These are phyloP conservation scores for Cyprinus carpio DNA, from an alignment of 2,113 vertebrate genomes.

Conservation along the genomic window DNA sequence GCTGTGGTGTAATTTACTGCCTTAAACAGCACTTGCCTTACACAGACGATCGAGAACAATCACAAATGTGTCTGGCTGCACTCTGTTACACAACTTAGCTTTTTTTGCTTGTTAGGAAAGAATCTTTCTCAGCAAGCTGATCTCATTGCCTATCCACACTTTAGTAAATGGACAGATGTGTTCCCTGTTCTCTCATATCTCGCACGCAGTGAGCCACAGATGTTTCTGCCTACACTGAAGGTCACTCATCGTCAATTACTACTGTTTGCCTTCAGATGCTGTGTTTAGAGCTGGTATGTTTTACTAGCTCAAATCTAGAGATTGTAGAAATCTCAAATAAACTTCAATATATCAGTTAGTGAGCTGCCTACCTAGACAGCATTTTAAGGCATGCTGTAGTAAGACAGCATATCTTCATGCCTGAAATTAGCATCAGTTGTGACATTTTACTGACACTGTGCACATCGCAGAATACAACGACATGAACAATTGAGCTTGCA, in stretches of 20 bases:
- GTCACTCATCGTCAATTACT: constrained; percentile 53
- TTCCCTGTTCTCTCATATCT: constrained; percentile 28
- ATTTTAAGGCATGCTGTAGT: not conserved
- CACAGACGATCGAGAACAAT: not conserved
- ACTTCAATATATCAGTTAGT: not conserved
- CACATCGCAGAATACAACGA: not conserved
- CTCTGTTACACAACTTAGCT: not conserved
- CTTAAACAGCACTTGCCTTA: not conserved
- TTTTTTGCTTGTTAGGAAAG: constrained; percentile 57
- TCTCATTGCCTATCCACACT: constrained; percentile 55
- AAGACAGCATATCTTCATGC: too few species aligned
- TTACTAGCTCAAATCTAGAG: not conserved
- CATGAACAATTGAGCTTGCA: not conserved
- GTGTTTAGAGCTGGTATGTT: constrained; percentile 28
- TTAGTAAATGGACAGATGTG: constrained; percentile 35
- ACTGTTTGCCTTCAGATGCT: constrained; percentile 50
- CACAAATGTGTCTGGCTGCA: not conserved
- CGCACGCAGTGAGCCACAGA: constrained; percentile 15
- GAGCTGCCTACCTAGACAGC: not conserved
- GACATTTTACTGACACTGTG: not conserved
- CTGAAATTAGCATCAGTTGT: too few species aligned
- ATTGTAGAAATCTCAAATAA: not conserved
- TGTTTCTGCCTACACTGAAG: constrained; percentile 44
- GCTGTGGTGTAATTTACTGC: not conserved
- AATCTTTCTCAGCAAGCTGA: constrained; percentile 57